These are phyloP conservation scores for Lathronympha strigana DNA, from an alignment of 2,888 invertebrate genomes.

Conservation along the genomic window DNA sequence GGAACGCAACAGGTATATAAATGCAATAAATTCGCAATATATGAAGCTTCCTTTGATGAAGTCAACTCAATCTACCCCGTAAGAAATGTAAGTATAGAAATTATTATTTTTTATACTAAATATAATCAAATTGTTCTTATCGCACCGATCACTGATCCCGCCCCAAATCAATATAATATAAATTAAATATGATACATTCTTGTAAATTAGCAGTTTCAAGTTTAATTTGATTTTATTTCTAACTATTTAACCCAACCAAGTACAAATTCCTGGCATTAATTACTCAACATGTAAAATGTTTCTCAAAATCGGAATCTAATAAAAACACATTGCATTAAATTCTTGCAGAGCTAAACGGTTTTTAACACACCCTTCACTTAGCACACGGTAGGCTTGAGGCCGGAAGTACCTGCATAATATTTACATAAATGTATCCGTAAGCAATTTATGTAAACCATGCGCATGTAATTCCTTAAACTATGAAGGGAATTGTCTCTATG, in stretches of 20 bases:
- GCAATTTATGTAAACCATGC: conserved; percentile 50
- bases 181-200: no score
- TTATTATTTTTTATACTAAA: no score
- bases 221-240: no score
- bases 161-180: no score
- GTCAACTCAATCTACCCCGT: no score
- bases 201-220: no score
- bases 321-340: conserved; percentile 17
- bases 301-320: neutral
- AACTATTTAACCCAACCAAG: no score
- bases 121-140: no score
- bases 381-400: conserved; percentile 42
- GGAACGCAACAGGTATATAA: conserved; percentile 25
- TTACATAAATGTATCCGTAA: conserved; percentile 48
- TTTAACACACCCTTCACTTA: conserved; percentile 46
- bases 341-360: conserved; percentile 44
- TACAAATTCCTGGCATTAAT: no score
- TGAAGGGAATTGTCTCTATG: conserved; percentile 39
- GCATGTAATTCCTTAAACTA: conserved; percentile 45
- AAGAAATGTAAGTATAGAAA: no score
- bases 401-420: conserved; percentile 47
- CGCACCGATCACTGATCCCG: no score
- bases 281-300: neutral
- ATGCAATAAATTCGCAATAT: conserved; percentile 14
- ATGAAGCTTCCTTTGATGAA: neutral